Percentiles rank a stretch among this genome's conserved stretches.
These are phyloP conservation scores for Stratiolaelaps scimitus DNA, from an alignment of 1,140 invertebrate genomes.

Conservation along the genomic window DNA sequence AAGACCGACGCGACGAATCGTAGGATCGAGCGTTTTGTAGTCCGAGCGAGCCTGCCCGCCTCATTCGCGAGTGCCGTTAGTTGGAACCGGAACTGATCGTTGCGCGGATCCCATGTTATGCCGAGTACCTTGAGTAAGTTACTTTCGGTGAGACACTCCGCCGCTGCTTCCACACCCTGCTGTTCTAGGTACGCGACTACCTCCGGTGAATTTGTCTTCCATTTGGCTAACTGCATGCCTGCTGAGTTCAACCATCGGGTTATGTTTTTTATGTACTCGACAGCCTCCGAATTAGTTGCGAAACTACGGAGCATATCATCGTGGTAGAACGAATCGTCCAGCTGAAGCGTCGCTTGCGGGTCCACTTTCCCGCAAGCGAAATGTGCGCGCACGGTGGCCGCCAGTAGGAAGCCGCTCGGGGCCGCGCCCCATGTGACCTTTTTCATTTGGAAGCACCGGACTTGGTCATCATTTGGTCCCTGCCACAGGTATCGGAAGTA, in stretches of 20 bases:
- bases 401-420: not conserved
- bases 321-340: not conserved
- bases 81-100: not conserved
- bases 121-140: not conserved
- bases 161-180: not conserved
- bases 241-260: not conserved
- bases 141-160: not conserved
- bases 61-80: not conserved
- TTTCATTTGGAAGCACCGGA: not conserved
- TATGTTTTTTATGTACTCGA: not conserved
- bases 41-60: not conserved
- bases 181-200: not conserved
- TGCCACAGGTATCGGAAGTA: not conserved
- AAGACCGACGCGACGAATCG: too few relatives aligned
- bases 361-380: not conserved
- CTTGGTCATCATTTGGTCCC: not conserved
- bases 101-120: not conserved
- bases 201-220: not conserved
- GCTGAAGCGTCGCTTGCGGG: not conserved
- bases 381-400: not conserved
- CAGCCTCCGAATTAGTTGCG: not conserved
- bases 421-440: conserved; percentile 1
- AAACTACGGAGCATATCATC: too few relatives aligned
- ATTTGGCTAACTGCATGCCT: conserved; percentile 1
- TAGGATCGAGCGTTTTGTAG: not conserved